Base-by-base conservation (phyloP, 1,140 invertebrate genomes). In the Acromyrmex echinatior region DNA sequence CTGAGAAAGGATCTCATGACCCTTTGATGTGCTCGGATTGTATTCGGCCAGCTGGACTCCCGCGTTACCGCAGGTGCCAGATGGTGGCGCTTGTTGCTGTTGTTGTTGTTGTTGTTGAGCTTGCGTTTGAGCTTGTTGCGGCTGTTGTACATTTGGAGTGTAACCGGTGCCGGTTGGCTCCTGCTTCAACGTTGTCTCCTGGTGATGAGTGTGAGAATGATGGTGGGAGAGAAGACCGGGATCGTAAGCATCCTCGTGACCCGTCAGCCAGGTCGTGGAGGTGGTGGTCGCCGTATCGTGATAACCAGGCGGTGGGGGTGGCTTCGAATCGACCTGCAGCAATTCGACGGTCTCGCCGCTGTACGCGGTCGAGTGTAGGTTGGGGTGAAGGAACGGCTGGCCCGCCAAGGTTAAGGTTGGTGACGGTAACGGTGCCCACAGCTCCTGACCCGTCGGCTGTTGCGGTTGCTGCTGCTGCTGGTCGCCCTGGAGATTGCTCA, bases 1-100 rank as follows among this genome's bases (percentile, higher is more conserved):
- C 93, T 99, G 98, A 1, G 98, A 98, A 0, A 99, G 96, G 73
- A 99, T 99, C 94, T 99, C 98, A 94, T 99, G 98, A 2, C 98
- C 98, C 94, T 99, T 99, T 87, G 98, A 99, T 14, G 98, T 99
- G 81, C 98, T 98, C 2, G 98, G 98, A 95, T 98, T 98, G 95
- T 99, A 99, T 92, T 99, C 98, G 1, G 98, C 98, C 68, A 99
- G 95, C 90, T 98, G 97, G 0, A 98, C 97, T 14, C 96, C 96
- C 60, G 96, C 95, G 16, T 95, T 80, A 70, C 93, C 91, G 25
- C 66, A 70, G 6, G 92, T 89, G 7, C 88, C 65, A 82, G 94
- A 91, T 58, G 95, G 93, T 21, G 92, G 92, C 60, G 90, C 90
- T 87, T 92, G 92, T 21, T 93, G 90, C 86, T 92, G 92, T 21